Conservation (phyloP, 2,113 vertebrate species). For the Gymnorhina tibicen region DNA sequence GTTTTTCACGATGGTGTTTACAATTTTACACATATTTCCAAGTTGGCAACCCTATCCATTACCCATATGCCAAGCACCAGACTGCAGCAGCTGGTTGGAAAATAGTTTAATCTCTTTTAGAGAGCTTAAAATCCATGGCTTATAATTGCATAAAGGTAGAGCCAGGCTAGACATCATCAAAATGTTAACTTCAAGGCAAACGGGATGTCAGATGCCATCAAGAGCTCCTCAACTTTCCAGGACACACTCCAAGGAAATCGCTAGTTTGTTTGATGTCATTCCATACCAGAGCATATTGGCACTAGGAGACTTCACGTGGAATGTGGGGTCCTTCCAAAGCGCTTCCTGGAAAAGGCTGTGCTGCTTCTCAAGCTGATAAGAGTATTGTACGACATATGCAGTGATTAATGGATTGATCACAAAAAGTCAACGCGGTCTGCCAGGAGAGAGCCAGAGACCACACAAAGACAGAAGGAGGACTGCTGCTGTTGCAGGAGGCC, state of each 20-base stretch:
- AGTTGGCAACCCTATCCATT: neutral
- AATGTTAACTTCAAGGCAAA: constrained; percentile 38
- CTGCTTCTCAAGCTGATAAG: neutral
- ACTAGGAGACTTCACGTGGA: neutral
- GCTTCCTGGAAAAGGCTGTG: neutral
- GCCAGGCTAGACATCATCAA: constrained; percentile 10
- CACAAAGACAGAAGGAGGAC: neutral
- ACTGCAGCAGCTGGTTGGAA: constrained; percentile 10
- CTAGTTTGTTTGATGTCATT: constrained; percentile 24
- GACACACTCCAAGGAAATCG: constrained; percentile 22
- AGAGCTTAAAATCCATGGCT: neutral
- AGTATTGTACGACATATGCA: neutral
- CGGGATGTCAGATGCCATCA: neutral
- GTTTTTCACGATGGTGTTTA: neutral
- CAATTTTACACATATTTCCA: neutral
- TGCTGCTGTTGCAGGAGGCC: neutral
- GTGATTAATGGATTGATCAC: neutral
- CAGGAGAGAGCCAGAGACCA: neutral
- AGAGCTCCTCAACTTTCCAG: neutral
- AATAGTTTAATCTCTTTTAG: constrained; percentile 28
- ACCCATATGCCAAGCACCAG: neutral
- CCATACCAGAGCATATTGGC: neutral
- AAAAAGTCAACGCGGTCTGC: neutral
- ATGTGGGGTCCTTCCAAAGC: neutral
- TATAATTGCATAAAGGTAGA: neutral